Evolutionary conservation across 35 echinoderm and acorn worm genomes (phyloP), one percentile per base, ranked within the genome.

Genomic region (Antedon bifida): DNA sequence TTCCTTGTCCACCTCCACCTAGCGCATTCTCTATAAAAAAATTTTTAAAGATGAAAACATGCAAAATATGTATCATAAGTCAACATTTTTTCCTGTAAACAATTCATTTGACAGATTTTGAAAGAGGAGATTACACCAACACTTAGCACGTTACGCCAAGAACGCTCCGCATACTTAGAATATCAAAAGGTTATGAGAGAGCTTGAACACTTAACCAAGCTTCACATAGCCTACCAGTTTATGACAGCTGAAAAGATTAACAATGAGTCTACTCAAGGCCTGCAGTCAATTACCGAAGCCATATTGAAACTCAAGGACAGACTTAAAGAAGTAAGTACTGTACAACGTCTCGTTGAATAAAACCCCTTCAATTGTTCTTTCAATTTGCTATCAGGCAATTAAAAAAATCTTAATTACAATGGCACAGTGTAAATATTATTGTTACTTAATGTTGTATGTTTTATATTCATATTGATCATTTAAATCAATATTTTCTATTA

Each of bases 161-260:
- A 99, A 79, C 85, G 95, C 36, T 92, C 95, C 26, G 90, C 91
- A 31, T 99, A 99, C 80, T 77, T 99, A 55, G 95, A 99, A 76
- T 99, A 92, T 36, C 95, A 99, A 83, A 99, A 99, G 73, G 95
- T 99, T 11, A 81, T 92, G 95, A 46, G 95, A 46, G 95, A 99
- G 79, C 82, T 99, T 46, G 95, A 99, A 28, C 95, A 99, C 36
- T 76, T 99, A 29, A 87, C 84, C 19, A 89, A 88, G 30, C 87
- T 92, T 74, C 91, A 99, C 39, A 88, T 99, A 29, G 95, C 95
- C 0, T 99, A 93, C 35, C 95, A 99, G 88, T 99, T 99, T 86
- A 81, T 93, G 35, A 86, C 85, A 75, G 95, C 95, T 32, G 95
- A 99, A 55, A 84, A 93, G 75, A 82, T 90, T 42, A 93, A 88